Percentiles rank a stretch among this genome's conserved stretches.
Conservation (phyloP, 2,113 vertebrate genomes). For the Salvelinus fontinalis region DNA sequence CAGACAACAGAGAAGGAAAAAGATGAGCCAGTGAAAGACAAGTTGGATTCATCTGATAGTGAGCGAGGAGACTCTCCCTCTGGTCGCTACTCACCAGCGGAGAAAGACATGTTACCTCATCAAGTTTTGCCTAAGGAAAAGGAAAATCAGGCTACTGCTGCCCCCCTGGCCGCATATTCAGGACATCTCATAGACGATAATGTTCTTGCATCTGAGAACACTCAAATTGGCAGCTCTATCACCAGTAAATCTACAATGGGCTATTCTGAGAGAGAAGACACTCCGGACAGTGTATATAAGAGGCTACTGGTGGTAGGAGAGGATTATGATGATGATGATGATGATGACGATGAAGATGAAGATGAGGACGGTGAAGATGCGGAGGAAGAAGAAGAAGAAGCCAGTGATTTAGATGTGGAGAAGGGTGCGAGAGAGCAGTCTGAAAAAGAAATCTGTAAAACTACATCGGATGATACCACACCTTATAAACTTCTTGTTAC, state of each 20-base stretch:
- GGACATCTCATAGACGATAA: conserved; percentile 68
- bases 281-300: conserved; percentile 60
- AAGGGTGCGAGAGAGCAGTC: conserved; percentile 92
- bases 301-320: conserved; percentile 70
- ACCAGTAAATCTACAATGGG: conserved; percentile 46
- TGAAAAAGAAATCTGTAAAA: conserved; percentile 81
- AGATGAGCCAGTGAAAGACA: conserved; percentile 51
- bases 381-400: conserved; percentile 71
- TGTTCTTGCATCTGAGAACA: conserved; percentile 66
- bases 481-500: conserved; percentile 43
- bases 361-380: conserved; percentile 37
- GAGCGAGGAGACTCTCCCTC: conserved; percentile 53
- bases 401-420: conserved; percentile 88
- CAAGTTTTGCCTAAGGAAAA: conserved; percentile 19
- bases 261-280: conserved; percentile 57
- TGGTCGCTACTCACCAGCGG: conserved; percentile 53
- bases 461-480: conserved; percentile 37
- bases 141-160: conserved; percentile 40
- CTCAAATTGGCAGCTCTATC: conserved; percentile 56
- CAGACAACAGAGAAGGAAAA: conserved; percentile 54
- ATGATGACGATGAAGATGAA: conserved; percentile 33
- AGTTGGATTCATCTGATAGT: conserved; percentile 43
- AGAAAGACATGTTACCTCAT: conserved; percentile 51
- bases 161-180: conserved; percentile 24
- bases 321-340: conserved; percentile 68